Evolutionary conservation across 2,888 invertebrate species (phyloP), one percentile per base, ranked within the genome.

Genomic region (Drosophila subsilvestris): DNA sequence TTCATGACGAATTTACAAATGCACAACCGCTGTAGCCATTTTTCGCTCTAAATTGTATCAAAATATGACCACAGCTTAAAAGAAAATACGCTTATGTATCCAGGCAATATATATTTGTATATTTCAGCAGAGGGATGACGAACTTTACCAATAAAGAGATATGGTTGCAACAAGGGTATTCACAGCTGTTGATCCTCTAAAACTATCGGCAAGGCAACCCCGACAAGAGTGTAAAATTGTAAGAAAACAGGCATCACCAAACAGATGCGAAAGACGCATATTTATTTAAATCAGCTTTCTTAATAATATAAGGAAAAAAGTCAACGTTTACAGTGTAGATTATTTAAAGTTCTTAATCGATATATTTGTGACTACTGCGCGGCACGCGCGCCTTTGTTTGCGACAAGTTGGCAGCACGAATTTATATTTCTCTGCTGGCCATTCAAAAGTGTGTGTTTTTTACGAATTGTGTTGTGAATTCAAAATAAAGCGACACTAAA

Each of bases 381-480:
- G 56, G 44, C 75, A 74, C 58, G 59, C 68, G 59, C 63, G 70
- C 63, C 27, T 55, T 60, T 66, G 17, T 25, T 18, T 18, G 17
- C 12, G 12, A 7, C 47, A 25, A 49, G 76, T 58, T 75, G 75
- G 76, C 53, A 83, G 67, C 58, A 68, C 88, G 51, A 56, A 54
- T 71, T 65, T 42, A 44, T 74, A 72, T 61, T 84, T 80, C 74
- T 81, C 65, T 75, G 76, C 68, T 85, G 69, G 73, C 79, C 80
- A 88, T 88, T 88, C 85, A 88, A 85, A 85, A 83, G 86, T 79
- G 77, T 73, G 87, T 84, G 72, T 79, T 76, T 63, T 49, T 50
- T 53, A 63, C 56, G 59, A 61, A 56, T 76, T 76, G 77, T 68
- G 66, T 27, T 50, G 50, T 54, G 74, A 77, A 62, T 86, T 75